Percentiles rank a stretch among this genome's conserved stretches.
These are phyloP conservation scores for Talpa occidentalis DNA, from an alignment of 2,113 vertebrate genomes.

Conservation along the genomic window DNA sequence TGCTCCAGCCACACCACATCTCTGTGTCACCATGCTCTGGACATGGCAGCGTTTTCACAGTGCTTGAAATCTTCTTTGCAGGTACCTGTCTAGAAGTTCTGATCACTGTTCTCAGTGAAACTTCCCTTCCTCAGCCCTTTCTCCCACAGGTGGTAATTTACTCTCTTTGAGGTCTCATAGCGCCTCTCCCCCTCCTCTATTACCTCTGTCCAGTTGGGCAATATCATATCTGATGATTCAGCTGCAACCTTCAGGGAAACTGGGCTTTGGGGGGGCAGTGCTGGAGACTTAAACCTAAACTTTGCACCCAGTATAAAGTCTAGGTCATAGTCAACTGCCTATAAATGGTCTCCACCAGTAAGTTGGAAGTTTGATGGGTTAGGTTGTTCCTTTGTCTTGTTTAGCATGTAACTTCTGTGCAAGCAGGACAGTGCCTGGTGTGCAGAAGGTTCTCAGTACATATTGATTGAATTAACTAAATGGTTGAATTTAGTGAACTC, in stretches of 20 bases:
- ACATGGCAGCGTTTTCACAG: not conserved
- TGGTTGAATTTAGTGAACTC: constrained; percentile 3
- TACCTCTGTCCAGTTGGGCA: not conserved
- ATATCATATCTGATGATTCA: not conserved
- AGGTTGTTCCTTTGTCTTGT: not conserved
- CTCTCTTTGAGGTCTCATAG: not conserved
- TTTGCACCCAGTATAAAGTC: not conserved
- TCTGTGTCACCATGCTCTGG: not conserved
- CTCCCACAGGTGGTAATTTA: not conserved
- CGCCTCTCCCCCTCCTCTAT: not conserved
- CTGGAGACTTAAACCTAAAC: not conserved
- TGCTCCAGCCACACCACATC: not conserved
- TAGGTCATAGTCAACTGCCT: not conserved
- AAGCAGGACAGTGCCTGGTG: not conserved
- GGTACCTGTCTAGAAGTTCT: not conserved
- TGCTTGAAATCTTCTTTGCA: not conserved
- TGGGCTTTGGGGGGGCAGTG: not conserved
- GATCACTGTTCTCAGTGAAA: not conserved
- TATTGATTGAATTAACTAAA: not conserved
- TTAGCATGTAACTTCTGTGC: not conserved
- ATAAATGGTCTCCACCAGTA: not conserved
- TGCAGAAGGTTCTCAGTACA: not conserved
- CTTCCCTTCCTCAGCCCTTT: not conserved
- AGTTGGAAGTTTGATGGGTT: not conserved
- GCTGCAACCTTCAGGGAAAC: not conserved